Base-by-base conservation (phyloP, 2,888 invertebrate species). In the Allygus modestus region DNA sequence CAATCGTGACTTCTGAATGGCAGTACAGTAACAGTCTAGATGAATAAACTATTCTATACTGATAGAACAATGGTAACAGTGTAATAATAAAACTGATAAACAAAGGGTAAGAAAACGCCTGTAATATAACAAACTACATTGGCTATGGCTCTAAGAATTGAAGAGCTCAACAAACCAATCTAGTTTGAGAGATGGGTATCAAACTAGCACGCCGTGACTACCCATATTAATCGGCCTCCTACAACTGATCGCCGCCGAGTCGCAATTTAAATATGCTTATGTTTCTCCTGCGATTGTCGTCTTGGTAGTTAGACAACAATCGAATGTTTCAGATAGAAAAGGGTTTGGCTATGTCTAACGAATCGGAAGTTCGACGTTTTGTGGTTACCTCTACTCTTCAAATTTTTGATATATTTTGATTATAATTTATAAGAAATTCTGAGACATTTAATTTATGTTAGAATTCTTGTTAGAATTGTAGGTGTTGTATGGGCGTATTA, bases 91-190 rank as follows among this genome's bases (percentile, higher is more conserved):
- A 33, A 79, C 31, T 17, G 28, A 37, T 31, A 58, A 79, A 79
- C 54, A 54, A 58, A 79, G 33, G 37, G 28, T 20, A 51, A 79
- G 58, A 58, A 79, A 58, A 79, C 54, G 33, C 12, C 20, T 79
- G 17, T 79, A 58, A 79, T 58, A 79, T 37, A 37, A 31, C 79
- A 58, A 79, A 79, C 79, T 79, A 58, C 28, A 79, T 79, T 79
- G 79, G 79, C 23, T 79, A 79, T 79, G 79, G 79, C 79, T 79
- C 5, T 58, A 51, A 51, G 58, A 79, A 73, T 73, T 73, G 43
- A 43, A 73, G 73, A 37, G 41, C 41, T 41, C 37, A 79, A 79
- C 79, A 79, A 79, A 79, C n/a, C n/a, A n/a, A n/a, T n/a, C n/a
- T n/a, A n/a, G n/a, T n/a, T n/a, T n/a, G 79, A 37, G 28, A 2